Evolutionary conservation across 2,113 vertebrate genomes (phyloP).

Genomic region (Ariopsis seemanni): DNA sequence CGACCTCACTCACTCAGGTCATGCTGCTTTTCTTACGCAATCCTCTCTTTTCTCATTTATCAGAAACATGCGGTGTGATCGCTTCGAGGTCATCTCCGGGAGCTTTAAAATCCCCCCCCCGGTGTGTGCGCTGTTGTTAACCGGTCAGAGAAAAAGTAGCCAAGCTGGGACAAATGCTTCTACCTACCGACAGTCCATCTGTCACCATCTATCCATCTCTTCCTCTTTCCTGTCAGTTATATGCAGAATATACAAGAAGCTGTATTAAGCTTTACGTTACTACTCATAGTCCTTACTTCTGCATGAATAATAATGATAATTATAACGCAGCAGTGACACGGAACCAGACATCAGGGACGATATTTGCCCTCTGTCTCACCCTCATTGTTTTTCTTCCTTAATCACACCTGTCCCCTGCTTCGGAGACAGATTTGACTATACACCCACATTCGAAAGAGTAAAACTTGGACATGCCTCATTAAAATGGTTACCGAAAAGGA

Average conservation of each 20-base stretch:
- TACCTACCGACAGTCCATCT: not conserved
- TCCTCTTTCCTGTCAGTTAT: not conserved
- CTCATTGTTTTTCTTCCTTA: not conserved
- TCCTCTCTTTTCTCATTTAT: conserved; percentile 25
- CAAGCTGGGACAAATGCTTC: conserved; percentile 10
- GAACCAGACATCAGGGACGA: not conserved
- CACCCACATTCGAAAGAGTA: not conserved
- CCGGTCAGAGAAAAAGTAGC: not conserved
- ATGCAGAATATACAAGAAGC: too few relatives aligned
- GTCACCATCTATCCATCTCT: not conserved
- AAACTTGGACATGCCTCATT: not conserved
- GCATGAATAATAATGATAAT: too few relatives aligned
- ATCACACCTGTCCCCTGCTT: not conserved
- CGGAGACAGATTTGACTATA: not conserved
- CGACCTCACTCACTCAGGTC: not conserved
- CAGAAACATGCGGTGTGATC: conserved; percentile 5
- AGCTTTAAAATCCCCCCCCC: conserved; percentile 1
- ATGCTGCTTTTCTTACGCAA: conserved; percentile 14
- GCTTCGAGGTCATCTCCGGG: conserved; percentile 15
- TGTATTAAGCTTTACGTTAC: not conserved
- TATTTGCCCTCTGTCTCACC: not conserved
- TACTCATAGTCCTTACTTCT: not conserved
- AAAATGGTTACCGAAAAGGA: not conserved
- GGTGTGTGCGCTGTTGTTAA: conserved; percentile 4
- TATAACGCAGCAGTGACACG: not conserved